Percentiles rank a stretch among this genome's conserved stretches.
Conservation (phyloP, 2,113 vertebrate species). For the Sturnus vulgaris region DNA sequence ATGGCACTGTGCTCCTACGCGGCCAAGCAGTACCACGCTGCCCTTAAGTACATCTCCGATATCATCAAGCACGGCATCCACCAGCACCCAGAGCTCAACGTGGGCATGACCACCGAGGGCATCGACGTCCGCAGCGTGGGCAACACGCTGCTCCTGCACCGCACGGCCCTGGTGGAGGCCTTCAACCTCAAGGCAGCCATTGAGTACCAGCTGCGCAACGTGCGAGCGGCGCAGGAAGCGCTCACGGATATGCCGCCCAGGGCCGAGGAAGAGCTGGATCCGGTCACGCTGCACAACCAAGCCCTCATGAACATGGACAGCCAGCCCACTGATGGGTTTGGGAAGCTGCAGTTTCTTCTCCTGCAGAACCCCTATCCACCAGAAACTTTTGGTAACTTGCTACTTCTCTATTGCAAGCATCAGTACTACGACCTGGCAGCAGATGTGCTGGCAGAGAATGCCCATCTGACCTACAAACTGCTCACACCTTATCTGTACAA, state of each 20-base stretch:
- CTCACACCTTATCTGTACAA: conserved; percentile 92
- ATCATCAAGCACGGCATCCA: conserved; percentile 88
- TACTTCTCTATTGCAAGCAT: conserved; percentile 88
- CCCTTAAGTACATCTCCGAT: conserved; percentile 84
- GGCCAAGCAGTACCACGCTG: conserved; percentile 80
- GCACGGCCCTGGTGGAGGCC: conserved; percentile 90
- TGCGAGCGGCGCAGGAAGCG: conserved; percentile 83
- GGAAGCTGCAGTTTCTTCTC: conserved; percentile 92
- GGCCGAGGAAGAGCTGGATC: conserved; percentile 91
- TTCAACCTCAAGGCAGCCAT: conserved; percentile 97
- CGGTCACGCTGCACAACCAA: conserved; percentile 94
- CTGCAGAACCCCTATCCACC: conserved; percentile 91
- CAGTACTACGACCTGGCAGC: conserved; percentile 94
- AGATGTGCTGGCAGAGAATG: conserved; percentile 94
- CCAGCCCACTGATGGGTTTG: conserved; percentile 90
- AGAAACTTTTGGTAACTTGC: conserved; percentile 92
- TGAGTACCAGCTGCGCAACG: conserved; percentile 88
- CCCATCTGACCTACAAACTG: conserved; percentile 91
- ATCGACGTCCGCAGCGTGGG: conserved; percentile 91
- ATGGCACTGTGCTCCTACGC: conserved; percentile 88
- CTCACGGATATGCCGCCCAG: conserved; percentile 93
- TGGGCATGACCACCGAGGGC: conserved; percentile 90
- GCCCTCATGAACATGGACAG: conserved; percentile 92
- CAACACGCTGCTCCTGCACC: conserved; percentile 90
- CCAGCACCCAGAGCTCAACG: conserved; percentile 91